phyloP scores from a whole-genome alignment of 2,113 vertebrate species.

The Lutjanus erythropterus region DNA sequence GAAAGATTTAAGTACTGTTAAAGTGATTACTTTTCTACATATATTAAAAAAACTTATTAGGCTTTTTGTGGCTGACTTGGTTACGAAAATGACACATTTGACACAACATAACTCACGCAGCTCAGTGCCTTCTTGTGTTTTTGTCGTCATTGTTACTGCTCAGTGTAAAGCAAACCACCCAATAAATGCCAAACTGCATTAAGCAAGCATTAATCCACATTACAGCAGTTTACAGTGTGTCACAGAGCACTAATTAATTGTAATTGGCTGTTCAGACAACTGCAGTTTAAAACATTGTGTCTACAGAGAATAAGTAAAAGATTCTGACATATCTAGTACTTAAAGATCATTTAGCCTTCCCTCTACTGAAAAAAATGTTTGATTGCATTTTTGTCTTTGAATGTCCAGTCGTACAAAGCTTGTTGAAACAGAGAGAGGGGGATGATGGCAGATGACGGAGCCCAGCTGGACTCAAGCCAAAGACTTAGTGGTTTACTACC shows the following conservation, averaged over 20 bases:
- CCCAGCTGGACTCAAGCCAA: conserved; percentile 26
- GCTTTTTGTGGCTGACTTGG: conserved; percentile 10
- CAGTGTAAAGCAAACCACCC: conserved; percentile 17
- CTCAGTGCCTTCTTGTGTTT: conserved; percentile 23
- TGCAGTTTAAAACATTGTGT: neutral
- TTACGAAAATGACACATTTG: conserved; percentile 23
- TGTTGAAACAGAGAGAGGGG: neutral
- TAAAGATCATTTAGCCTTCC: neutral
- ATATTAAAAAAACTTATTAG: neutral
- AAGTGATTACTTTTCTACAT: neutral
- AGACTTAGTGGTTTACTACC: neutral
- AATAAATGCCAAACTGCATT: conserved; percentile 33
- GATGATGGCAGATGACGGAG: conserved; percentile 10
- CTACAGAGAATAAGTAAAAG: neutral
- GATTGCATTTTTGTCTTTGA: neutral
- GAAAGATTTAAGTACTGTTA: neutral
- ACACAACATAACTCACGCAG: neutral
- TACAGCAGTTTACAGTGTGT: neutral
- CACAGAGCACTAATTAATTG: neutral
- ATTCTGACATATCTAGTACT: neutral
- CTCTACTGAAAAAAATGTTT: neutral
- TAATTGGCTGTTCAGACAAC: neutral
- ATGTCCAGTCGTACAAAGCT: neutral
- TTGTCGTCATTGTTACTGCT: conserved; percentile 26
- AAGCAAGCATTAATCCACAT: conserved; percentile 5